phyloP scores from a whole-genome alignment of 2,888 invertebrate species.

The Hedya salicella region DNA sequence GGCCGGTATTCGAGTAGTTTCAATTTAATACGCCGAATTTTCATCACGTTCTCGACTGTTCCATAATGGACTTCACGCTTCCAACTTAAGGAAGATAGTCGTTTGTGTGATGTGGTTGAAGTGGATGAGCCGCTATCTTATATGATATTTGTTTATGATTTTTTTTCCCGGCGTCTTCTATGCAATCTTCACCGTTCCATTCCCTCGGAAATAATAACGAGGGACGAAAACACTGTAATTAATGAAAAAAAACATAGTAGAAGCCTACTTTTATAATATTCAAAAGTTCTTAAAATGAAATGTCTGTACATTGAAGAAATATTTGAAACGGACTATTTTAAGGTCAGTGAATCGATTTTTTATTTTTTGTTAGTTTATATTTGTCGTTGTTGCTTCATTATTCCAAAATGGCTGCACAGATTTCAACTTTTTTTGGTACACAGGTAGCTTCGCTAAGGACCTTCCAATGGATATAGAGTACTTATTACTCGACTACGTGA shows the following conservation, averaged over 20 bases:
- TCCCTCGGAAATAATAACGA: constrained; percentile 19
- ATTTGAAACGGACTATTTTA: too few species aligned
- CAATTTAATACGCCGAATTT: constrained; percentile 83
- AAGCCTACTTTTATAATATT: too few species aligned
- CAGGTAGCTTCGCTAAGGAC: too few species aligned
- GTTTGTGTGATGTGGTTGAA: constrained; percentile 44
- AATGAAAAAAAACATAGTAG: constrained; percentile 24
- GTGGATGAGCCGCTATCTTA: constrained; percentile 61
- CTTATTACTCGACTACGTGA: too few species aligned
- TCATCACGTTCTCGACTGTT: constrained; percentile 65
- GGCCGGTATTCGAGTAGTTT: constrained; percentile 82
- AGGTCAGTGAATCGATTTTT: too few species aligned
- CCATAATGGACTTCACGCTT: constrained; percentile 60
- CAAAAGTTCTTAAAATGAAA: too few species aligned
- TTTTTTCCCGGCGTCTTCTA: constrained; percentile 54
- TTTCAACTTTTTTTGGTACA: too few species aligned
- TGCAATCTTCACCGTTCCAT: constrained; percentile 55
- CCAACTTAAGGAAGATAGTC: constrained; percentile 52
- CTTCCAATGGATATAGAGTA: too few species aligned
- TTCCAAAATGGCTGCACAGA: too few species aligned
- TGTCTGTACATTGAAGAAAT: too few species aligned
- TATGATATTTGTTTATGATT: constrained; percentile 68
- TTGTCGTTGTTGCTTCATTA: too few species aligned
- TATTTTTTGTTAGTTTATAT: too few species aligned
- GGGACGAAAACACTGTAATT: constrained; percentile 22